Percentiles rank a stretch among this genome's conserved stretches.
Conservation (phyloP, 2,888 invertebrate species). For the Dichetophora obliterata region DNA sequence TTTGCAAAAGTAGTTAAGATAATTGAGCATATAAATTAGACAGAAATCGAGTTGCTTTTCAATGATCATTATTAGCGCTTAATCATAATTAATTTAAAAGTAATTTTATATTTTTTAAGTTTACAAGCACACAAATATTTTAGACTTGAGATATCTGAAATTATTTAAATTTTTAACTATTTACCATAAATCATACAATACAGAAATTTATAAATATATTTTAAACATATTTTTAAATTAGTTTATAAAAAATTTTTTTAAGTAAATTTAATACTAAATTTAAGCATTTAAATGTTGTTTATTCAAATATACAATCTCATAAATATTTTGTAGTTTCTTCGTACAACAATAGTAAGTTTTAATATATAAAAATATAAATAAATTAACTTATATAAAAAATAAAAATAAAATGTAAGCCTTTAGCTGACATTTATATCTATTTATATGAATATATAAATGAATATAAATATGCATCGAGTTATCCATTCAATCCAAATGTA, state of each 20-base stretch:
- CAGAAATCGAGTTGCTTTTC: constrained; percentile 39
- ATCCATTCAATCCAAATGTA: constrained; percentile 7
- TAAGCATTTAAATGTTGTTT: constrained; percentile 13
- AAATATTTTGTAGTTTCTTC: constrained; percentile 20
- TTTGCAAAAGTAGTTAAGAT: constrained; percentile 30
- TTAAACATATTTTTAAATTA: not conserved
- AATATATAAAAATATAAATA: constrained; percentile 12
- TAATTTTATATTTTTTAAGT: constrained; percentile 36
- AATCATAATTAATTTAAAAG: constrained; percentile 30
- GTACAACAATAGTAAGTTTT: constrained; percentile 11
- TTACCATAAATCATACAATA: not conserved
- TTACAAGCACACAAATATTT: constrained; percentile 19
- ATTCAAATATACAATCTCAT: constrained; percentile 15
- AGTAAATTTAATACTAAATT: constrained; percentile 9
- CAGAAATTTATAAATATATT: not conserved
- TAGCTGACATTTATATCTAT: not conserved
- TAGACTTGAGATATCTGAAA: not conserved
- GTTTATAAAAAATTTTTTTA: constrained; percentile 9
- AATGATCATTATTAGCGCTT: constrained; percentile 30
- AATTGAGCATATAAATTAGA: constrained; percentile 31
- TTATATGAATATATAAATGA: not conserved
- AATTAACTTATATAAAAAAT: not conserved
- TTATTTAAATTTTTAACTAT: not conserved
- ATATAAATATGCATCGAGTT: not conserved
- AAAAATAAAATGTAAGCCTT: not conserved